phyloP scores from a whole-genome alignment of 2,113 vertebrate genomes.

The Phrynosoma blainvillii region DNA sequence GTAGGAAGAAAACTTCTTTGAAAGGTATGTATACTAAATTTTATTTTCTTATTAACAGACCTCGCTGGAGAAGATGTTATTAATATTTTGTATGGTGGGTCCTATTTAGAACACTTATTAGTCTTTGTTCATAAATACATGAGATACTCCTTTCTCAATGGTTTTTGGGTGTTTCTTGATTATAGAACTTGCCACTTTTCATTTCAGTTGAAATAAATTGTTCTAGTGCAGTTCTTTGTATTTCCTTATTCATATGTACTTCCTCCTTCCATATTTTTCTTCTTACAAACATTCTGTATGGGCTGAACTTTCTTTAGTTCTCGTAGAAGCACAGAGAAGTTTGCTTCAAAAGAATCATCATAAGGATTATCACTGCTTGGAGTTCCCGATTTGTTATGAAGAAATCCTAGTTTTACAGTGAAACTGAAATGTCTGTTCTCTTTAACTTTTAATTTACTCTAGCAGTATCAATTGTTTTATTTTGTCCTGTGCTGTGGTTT shows the following conservation, averaged over 20 bases:
- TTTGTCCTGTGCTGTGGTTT: not conserved
- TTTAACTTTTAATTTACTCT: not conserved
- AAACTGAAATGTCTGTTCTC: not conserved
- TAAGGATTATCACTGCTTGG: not conserved
- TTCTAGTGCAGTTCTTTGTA: not conserved
- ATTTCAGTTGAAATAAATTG: not conserved
- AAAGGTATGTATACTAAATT: conserved; percentile 10
- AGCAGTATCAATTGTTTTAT: not conserved
- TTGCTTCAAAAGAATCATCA: not conserved
- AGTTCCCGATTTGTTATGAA: not conserved
- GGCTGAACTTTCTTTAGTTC: not conserved
- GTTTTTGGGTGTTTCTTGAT: not conserved
- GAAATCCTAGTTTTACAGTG: not conserved
- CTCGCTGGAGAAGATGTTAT: not conserved
- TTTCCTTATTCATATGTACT: not conserved
- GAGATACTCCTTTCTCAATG: not conserved
- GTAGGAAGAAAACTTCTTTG: not conserved
- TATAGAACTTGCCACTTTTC: not conserved
- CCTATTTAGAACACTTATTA: not conserved
- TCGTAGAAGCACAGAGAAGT: not conserved
- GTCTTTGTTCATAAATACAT: not conserved
- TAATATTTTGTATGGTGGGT: not conserved
- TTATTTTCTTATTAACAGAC: not conserved
- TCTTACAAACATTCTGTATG: not conserved
- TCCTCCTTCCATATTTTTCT: not conserved